A percentile compares a stretch with the other conserved stretches of the same genome.
Conservation (phyloP, 2,888 invertebrate species). For the Pardosa pseudoannulata region DNA sequence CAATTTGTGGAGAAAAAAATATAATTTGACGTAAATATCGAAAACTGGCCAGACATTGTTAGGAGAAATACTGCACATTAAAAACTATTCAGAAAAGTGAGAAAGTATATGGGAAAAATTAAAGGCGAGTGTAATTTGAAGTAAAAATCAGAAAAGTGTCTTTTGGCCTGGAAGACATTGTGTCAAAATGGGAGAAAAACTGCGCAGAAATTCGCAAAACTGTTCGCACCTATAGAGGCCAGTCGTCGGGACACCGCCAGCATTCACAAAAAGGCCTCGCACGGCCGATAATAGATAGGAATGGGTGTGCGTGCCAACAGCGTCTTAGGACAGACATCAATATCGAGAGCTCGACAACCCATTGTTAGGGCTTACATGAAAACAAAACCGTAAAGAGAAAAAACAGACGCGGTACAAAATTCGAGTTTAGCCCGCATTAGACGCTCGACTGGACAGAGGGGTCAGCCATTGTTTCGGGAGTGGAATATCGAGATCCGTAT, state of each 20-base stretch:
- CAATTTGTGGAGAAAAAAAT: too few species aligned
- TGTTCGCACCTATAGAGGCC: background rate
- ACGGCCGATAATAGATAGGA: background rate
- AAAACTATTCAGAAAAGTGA: too few species aligned
- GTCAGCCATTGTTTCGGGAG: slow-evolving; percentile 31
- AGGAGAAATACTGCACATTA: too few species aligned
- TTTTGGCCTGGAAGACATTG: too few species aligned
- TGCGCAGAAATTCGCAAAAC: too few species aligned
- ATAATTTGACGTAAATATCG: too few species aligned
- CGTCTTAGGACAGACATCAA: background rate
- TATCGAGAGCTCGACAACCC: background rate
- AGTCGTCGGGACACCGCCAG: background rate
- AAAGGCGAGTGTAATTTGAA: too few species aligned
- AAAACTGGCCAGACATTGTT: too few species aligned
- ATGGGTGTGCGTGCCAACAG: background rate
- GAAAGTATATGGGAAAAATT: too few species aligned
- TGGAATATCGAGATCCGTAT: background rate
- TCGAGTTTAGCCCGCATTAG: slow-evolving; percentile 45
- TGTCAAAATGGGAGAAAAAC: too few species aligned
- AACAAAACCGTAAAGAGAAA: background rate
- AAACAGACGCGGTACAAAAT: slow-evolving; percentile 14
- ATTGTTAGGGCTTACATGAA: background rate
- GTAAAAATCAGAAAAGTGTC: too few species aligned
- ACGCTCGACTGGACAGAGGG: slow-evolving; percentile 47
- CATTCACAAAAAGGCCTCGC: background rate